Evolutionary conservation across 2,113 vertebrate genomes (phyloP).

Genomic region (Mus spicilegus): DNA sequence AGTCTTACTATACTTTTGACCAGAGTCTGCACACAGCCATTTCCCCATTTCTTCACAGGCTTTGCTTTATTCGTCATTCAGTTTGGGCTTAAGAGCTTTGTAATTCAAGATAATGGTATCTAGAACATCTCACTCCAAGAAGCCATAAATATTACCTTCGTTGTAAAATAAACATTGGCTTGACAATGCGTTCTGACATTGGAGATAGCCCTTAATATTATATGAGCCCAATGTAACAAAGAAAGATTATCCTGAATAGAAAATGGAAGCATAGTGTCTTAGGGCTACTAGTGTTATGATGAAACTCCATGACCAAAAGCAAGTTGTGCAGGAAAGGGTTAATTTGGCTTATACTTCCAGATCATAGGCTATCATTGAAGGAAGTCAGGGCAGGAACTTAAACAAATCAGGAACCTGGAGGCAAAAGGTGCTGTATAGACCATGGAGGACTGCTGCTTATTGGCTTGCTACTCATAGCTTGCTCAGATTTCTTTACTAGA

Average conservation of each 20-base stretch:
- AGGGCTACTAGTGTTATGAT: not conserved
- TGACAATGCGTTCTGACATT: not conserved
- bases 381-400: not conserved
- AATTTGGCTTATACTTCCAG: not conserved
- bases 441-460: not conserved
- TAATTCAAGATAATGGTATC: not conserved
- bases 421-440: not conserved
- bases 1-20: not conserved
- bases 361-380: not conserved
- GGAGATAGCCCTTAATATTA: not conserved
- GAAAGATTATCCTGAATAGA: not conserved
- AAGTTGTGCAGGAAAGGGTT: not conserved
- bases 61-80: not conserved
- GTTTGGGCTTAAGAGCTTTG: not conserved
- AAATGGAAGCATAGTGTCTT: not conserved
- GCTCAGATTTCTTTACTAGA: not conserved
- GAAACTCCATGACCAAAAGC: not conserved
- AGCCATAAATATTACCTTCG: not conserved
- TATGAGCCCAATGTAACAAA: not conserved
- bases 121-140: not conserved
- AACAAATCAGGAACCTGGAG: not conserved
- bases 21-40: not conserved
- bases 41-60: not conserved
- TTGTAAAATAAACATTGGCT: not conserved
- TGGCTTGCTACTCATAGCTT: not conserved